A percentile compares a stretch with the other conserved stretches of the same genome.
phyloP scores from a whole-genome alignment of 2,113 vertebrate species.

The Ancistrus triradiatus region DNA sequence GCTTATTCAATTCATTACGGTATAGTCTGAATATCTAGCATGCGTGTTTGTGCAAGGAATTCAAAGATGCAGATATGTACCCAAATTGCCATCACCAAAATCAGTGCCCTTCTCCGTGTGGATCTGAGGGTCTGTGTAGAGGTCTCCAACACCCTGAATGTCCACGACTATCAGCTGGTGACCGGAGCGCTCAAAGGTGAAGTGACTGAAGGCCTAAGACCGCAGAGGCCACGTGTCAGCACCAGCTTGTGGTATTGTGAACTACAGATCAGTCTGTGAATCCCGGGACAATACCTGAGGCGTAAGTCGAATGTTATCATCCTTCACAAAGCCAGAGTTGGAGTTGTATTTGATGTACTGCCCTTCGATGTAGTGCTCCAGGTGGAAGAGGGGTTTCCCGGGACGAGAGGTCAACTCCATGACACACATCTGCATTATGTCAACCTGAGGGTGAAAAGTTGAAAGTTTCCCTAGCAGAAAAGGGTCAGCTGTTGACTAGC shows the following conservation, averaged over 20 bases:
- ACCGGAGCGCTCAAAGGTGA: constrained; percentile 92
- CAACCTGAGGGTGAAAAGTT: constrained; percentile 73
- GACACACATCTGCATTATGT: constrained; percentile 95
- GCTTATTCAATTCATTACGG: too few relatives aligned
- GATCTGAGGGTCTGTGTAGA: constrained; percentile 97
- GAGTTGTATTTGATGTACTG: constrained; percentile 99
- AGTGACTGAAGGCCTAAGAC: constrained; percentile 91
- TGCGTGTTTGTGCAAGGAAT: too few relatives aligned
- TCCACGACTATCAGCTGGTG: constrained; percentile 97
- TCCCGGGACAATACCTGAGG: constrained; percentile 77
- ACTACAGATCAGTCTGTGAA: background rate
- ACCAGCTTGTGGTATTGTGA: background rate
- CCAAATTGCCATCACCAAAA: constrained; percentile 95
- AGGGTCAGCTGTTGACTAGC: background rate
- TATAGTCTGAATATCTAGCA: too few relatives aligned
- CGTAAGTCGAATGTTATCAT: constrained; percentile 92
- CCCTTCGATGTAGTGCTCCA: constrained; percentile 98
- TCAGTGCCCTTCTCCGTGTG: constrained; percentile 89
- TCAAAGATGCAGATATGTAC: constrained; percentile 57
- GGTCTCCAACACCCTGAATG: constrained; percentile 95
- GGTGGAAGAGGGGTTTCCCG: constrained; percentile 83
- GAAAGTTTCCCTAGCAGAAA: background rate
- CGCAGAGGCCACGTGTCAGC: background rate
- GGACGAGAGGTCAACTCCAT: constrained; percentile 82
- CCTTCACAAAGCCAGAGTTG: constrained; percentile 94